Percentiles rank a stretch among this genome's conserved stretches.
These are phyloP conservation scores for Sapayoa aenigma DNA, from an alignment of 2,113 vertebrate species.

Conservation along the genomic window DNA sequence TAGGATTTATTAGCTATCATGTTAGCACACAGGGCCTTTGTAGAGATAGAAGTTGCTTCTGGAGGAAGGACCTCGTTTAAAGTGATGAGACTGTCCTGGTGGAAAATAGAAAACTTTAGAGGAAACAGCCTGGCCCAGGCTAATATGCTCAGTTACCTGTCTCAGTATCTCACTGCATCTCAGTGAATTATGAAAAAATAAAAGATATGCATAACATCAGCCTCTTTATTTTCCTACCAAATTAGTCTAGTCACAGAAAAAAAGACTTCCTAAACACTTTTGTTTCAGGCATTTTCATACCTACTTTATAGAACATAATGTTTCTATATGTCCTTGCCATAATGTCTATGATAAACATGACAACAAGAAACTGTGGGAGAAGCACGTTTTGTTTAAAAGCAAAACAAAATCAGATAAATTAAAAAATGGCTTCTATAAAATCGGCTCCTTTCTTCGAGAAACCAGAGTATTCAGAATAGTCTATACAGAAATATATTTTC, in stretches of 20 bases:
- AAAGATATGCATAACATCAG: not conserved
- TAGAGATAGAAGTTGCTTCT: not conserved
- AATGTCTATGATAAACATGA: not conserved
- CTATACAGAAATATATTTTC: not conserved
- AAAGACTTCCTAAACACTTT: not conserved
- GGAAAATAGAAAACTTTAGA: not conserved
- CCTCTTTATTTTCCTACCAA: not conserved
- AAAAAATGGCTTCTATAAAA: not conserved
- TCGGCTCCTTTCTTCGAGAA: not conserved
- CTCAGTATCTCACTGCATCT: not conserved
- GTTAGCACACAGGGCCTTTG: not conserved
- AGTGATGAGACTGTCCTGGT: not conserved
- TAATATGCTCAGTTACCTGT: not conserved
- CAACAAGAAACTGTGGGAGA: not conserved
- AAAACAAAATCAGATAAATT: not conserved
- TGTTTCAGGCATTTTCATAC: not conserved
- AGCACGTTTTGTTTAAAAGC: not conserved
- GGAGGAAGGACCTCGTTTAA: not conserved
- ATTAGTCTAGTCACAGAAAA: not conserved
- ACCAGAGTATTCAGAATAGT: not conserved
- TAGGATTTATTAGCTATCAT: not conserved
- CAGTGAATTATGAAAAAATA: not conserved
- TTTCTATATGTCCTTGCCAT: not conserved
- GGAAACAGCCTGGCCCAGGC: not conserved
- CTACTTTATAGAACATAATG: not conserved